Evolutionary conservation across 2,113 vertebrate genomes (phyloP), one percentile per base, ranked within the genome.

Genomic region (Corydoras sp.): DNA sequence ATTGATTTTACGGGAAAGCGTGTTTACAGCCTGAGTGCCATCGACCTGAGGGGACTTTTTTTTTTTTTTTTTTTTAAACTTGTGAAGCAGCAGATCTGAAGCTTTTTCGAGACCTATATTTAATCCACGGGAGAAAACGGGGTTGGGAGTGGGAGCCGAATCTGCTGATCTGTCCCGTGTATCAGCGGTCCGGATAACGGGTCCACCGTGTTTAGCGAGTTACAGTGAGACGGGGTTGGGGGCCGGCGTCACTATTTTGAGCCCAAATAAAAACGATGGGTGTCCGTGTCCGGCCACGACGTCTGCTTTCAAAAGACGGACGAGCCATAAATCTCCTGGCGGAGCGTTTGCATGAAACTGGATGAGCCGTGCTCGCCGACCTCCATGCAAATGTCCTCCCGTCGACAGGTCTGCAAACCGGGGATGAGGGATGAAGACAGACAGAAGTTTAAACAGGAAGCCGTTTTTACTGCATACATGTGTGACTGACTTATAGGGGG

Each of bases 1-100:
- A 98, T 98, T 98, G 96, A 98, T 98, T 98, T 98, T 98, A 97
- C 94, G 93, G 97, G 96, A 97, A 99, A 92, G 92, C 90, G 80
- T 95, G 94, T 96, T 98, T 97, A 94, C 94, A 94, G 94, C 94
- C 93, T 93, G 94, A 95, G 93, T 91, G 91, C 92, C 90, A 99
- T 99, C 95, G 97, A 98, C 95, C 95, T 96, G 93, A 93, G 93
- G 93, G 95, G 96, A 96, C 95, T 98, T 93, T 89, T 93, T 94
- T 68, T 91, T 70, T 91, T 8, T 8, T 43, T 8, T 43, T 24
- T 8, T 8, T 43, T 8, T 43, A 1, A 24, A 90, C 92, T 97
- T 87, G 90, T 96, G 93, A 92, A 94, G 92, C 92, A 89, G 91
- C 91, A 92, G 91, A 24, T 24, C 71, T 76, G 81, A 77, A 85